These are phyloP conservation scores for Thymelicus acteon DNA, from an alignment of 2,888 invertebrate species.

Conservation along the genomic window DNA sequence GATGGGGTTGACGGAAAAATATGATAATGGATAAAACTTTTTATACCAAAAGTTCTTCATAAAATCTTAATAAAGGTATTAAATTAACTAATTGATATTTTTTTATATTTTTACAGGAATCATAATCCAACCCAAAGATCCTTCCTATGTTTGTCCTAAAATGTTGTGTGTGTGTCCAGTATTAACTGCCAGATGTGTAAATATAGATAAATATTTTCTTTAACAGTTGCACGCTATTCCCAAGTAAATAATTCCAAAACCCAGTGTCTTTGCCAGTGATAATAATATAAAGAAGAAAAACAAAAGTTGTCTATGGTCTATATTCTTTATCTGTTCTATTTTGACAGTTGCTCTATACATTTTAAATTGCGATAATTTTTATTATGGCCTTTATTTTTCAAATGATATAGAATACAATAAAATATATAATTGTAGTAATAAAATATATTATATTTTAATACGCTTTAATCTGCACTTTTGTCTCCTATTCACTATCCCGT, in stretches of 20 bases:
- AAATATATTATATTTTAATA: neutral
- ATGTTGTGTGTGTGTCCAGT: conserved; percentile 2
- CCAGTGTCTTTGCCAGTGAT: conserved; percentile 48
- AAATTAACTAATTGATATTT: neutral
- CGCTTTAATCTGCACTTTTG: conserved; percentile 1
- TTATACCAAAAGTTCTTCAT: neutral
- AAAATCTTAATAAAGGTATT: neutral
- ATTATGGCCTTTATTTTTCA: conserved; percentile 7
- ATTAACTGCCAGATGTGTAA: conserved; percentile 40
- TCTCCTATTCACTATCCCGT: neutral
- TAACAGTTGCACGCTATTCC: conserved; percentile 36
- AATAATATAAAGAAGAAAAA: conserved; percentile 34
- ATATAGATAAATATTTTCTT: conserved; percentile 9
- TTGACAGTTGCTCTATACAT: conserved; percentile 14
- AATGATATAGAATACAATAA: conserved; percentile 1
- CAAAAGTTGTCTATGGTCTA: conserved; percentile 4
- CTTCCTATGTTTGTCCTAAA: conserved; percentile 11
- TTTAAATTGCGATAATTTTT: conserved; percentile 20
- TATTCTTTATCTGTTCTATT: conserved; percentile 19
- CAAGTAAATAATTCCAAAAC: conserved; percentile 22
- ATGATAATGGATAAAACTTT: neutral
- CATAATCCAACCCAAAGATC: conserved; percentile 15
- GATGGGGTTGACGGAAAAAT: too few species aligned
- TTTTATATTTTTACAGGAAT: conserved; percentile 25
- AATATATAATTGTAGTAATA: conserved; percentile 4